These are phyloP conservation scores for Boleophthalmus pectinirostris DNA, from an alignment of 2,113 vertebrate genomes.

Conservation along the genomic window DNA sequence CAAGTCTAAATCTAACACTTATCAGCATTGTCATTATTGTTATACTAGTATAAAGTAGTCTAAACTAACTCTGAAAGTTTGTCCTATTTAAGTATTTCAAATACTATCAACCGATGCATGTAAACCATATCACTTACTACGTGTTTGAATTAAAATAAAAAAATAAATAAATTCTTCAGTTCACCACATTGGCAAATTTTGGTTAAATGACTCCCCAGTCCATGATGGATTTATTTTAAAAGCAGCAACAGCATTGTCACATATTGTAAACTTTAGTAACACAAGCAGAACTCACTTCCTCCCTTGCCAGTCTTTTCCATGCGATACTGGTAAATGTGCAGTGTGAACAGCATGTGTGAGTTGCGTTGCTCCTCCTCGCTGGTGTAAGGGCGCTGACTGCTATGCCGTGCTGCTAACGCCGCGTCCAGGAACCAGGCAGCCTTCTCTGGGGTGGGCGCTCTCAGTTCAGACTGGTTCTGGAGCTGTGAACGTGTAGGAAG, in stretches of 20 bases:
- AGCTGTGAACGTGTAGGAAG: conserved; percentile 75
- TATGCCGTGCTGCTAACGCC: conserved; percentile 88
- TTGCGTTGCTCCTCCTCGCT: conserved; percentile 92
- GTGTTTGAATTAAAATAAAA: no score
- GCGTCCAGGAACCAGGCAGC: conserved; percentile 96
- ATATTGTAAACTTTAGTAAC: neutral
- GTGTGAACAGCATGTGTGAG: conserved; percentile 98
- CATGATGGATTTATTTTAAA: neutral
- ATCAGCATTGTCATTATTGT: no score
- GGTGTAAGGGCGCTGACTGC: conserved; percentile 80
- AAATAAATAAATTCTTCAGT: no score
- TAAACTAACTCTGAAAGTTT: no score
- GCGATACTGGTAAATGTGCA: conserved; percentile 98
- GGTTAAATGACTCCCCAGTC: neutral
- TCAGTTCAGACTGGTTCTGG: conserved; percentile 96
- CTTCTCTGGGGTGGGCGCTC: conserved; percentile 93
- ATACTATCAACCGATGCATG: no score
- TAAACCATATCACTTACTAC: no score
- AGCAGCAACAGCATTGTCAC: no score
- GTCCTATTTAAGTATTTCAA: no score
- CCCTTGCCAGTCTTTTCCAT: conserved; percentile 97
- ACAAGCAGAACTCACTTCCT: conserved; percentile 84
- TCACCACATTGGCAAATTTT: neutral
- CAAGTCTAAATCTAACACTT: no score
- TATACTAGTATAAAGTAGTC: no score